These are phyloP conservation scores for Erpetoichthys calabaricus DNA, from an alignment of 2,797 vertebrate genomes.

Conservation along the genomic window DNA sequence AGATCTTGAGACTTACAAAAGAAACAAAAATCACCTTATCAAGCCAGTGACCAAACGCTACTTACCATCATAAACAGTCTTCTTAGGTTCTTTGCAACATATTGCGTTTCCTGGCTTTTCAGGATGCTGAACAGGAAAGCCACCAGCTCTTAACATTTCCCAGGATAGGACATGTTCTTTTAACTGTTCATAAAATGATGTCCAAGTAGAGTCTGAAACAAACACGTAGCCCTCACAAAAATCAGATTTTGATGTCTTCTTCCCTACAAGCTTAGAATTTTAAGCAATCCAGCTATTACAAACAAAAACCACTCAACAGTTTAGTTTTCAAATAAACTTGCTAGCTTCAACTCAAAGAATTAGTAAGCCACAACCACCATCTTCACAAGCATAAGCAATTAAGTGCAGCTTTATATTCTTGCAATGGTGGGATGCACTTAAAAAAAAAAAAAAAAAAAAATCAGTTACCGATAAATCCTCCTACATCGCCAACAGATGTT, in stretches of 20 bases:
- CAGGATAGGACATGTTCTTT: slow-evolving; percentile 55
- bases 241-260: too few species aligned
- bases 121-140: slow-evolving; percentile 50
- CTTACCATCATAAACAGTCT: slow-evolving; percentile 42
- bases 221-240: not conserved
- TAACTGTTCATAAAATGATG: slow-evolving; percentile 44
- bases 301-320: too few species aligned
- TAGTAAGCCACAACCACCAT: too few species aligned
- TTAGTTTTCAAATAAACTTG: too few species aligned
- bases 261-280: too few species aligned
- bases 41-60: slow-evolving; percentile 11
- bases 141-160: slow-evolving; percentile 47
- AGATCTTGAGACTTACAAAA: too few species aligned
- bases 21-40: not conserved
- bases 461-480: not conserved
- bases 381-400: too few species aligned
- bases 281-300: too few species aligned
- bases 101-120: slow-evolving; percentile 44
- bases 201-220: slow-evolving; percentile 30
- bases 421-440: not conserved
- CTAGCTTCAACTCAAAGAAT: too few species aligned
- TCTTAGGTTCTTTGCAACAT: slow-evolving; percentile 35
- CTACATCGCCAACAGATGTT: not conserved
- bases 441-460: not conserved
- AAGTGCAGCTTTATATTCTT: too few species aligned